Percentiles rank a stretch among this genome's conserved stretches.
Evolutionary conservation across 2,113 vertebrate genomes (phyloP).

Genomic region (Delphinapterus leucas): DNA sequence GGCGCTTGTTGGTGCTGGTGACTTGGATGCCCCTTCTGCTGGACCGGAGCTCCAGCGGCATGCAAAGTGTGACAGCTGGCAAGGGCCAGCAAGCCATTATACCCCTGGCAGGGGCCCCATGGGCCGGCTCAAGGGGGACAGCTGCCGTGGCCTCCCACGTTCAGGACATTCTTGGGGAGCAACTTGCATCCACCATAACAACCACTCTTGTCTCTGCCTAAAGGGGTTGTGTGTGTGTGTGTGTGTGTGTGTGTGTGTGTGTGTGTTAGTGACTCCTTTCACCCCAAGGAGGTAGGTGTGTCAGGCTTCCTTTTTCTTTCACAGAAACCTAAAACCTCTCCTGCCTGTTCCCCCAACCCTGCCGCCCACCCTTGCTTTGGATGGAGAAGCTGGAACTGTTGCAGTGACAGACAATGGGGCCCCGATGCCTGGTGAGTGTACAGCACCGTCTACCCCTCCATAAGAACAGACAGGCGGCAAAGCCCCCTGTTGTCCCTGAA

Average conservation of each 20-base stretch:
- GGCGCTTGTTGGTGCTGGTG: slow-evolving; percentile 10
- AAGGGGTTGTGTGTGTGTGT: background rate
- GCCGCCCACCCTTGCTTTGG: background rate
- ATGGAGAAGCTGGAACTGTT: background rate
- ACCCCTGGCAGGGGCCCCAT: slow-evolving; percentile 49
- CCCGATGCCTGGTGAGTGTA: accelerated
- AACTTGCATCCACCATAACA: slow-evolving; percentile 51
- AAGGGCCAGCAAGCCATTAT: slow-evolving; percentile 29
- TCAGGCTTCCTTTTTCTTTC: background rate
- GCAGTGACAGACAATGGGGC: background rate
- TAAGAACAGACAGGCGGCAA: background rate
- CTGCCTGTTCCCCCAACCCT: background rate
- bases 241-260: background rate
- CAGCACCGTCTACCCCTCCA: background rate
- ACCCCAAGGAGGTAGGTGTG: background rate
- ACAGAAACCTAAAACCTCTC: background rate
- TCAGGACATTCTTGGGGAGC: slow-evolving; percentile 53
- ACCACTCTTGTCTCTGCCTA: slow-evolving; percentile 59
- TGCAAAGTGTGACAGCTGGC: slow-evolving; percentile 69
- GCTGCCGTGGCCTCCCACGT: slow-evolving; percentile 64
- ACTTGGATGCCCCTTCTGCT: slow-evolving; percentile 54
- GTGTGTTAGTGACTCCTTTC: background rate
- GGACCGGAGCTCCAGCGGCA: slow-evolving; percentile 37
- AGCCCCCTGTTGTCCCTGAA: no score
- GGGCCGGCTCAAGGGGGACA: slow-evolving; percentile 57